phyloP scores from a whole-genome alignment of 2,888 invertebrate genomes.

The Autographa pulchrina region DNA sequence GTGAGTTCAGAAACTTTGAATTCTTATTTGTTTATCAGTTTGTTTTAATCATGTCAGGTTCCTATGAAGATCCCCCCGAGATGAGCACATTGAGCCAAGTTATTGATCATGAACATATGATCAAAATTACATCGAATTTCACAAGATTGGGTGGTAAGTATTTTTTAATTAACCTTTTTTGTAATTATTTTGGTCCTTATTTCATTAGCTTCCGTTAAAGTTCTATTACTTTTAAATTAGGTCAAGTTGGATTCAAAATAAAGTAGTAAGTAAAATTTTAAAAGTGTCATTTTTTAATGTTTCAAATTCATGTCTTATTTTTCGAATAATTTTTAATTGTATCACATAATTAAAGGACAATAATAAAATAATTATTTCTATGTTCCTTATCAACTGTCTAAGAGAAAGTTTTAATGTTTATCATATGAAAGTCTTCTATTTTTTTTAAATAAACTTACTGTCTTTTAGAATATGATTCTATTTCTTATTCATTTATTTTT shows the following conservation, averaged over 20 bases:
- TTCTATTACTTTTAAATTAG: not conserved
- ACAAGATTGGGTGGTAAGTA: constrained; percentile 82
- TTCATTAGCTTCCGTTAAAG: constrained; percentile 4
- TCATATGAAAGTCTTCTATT: no score
- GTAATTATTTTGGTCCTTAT: not conserved
- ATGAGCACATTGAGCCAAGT: constrained; percentile 81
- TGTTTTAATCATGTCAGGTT: constrained; percentile 48
- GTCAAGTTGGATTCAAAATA: not conserved
- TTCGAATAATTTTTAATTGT: not conserved
- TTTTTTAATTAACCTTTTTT: constrained; percentile 23
- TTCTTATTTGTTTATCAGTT: constrained; percentile 21
- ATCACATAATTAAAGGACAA: not conserved
- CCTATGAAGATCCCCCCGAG: constrained; percentile 52
- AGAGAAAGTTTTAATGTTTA: no score
- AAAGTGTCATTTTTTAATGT: no score
- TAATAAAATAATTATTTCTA: no score
- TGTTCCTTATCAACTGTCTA: no score
- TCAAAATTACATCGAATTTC: constrained; percentile 81
- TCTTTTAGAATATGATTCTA: no score
- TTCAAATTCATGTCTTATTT: not conserved
- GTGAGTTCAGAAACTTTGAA: constrained; percentile 25
- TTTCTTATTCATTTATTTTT: no score
- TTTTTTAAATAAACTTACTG: not conserved
- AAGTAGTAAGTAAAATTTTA: no score
- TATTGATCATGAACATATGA: constrained; percentile 79